These are phyloP conservation scores for Esox niger DNA, from an alignment of 2,113 vertebrate species.

Conservation along the genomic window DNA sequence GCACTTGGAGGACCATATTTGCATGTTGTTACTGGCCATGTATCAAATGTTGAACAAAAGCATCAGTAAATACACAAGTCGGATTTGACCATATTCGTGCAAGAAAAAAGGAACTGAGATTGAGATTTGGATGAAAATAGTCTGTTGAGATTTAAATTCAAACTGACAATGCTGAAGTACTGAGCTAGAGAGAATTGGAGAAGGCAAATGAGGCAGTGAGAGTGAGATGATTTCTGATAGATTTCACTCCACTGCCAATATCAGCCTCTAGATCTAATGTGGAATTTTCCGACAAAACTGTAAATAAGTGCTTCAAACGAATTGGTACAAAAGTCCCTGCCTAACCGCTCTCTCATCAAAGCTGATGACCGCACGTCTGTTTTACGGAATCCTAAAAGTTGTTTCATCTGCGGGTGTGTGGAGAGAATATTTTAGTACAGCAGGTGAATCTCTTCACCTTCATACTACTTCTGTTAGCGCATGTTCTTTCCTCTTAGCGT, in stretches of 20 bases:
- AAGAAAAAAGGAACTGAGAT: slow-evolving; percentile 20
- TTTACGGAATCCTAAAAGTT: too few relatives aligned
- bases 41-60: neutral
- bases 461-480: too few relatives aligned
- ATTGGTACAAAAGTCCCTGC: too few relatives aligned
- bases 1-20: neutral
- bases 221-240: neutral
- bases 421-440: too few relatives aligned
- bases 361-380: too few relatives aligned
- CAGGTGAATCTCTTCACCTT: too few relatives aligned
- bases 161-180: slow-evolving; percentile 8
- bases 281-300: too few relatives aligned
- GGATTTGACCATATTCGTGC: neutral
- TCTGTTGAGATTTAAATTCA: slow-evolving; percentile 24
- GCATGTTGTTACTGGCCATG: neutral
- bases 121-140: slow-evolving; percentile 30
- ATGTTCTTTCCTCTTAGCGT: slow-evolving; percentile 28
- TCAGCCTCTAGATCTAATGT: too few relatives aligned
- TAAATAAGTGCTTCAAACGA: too few relatives aligned
- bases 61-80: slow-evolving; percentile 4
- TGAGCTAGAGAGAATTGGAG: slow-evolving; percentile 19
- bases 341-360: too few relatives aligned
- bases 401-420: too few relatives aligned
- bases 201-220: slow-evolving; percentile 8
- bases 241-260: too few relatives aligned